Evolutionary conservation across 2,113 vertebrate genomes (phyloP), one percentile per base, ranked within the genome.

Genomic region (Scomber japonicus): DNA sequence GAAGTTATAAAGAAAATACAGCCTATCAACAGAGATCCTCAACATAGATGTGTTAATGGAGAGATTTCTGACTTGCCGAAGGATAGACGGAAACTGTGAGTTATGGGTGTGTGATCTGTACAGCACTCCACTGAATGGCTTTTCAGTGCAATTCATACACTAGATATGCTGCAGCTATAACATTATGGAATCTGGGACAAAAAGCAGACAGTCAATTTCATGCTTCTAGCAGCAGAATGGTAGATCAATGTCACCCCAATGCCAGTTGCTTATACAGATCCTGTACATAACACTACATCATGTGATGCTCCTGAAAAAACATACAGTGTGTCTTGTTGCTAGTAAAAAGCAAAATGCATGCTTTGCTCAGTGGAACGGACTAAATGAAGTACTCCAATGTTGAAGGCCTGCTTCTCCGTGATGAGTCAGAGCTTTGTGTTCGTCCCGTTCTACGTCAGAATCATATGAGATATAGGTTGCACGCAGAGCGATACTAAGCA

Each of bases 381-480:
- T 59, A 73, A 79, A 75, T 31, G 5, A 57, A 75, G 17, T 67
- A 69, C 71, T 86, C 48, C 78, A 85, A 61, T 15, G 21, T 51
- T 74, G 73, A 92, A 74, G 48, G 19, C 65, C 87, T 15, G 65
- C 61, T 19, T 89, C 40, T 50, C 30, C 61, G 54, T 70, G 81
- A 81, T 92, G 91, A 94, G 75, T 94, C 90, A 93, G 68, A 86
- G 71, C 82, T 84, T 66, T 76, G 71, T 89, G 75, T 75, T 88
- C 45, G 44, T 65, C 69, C 71, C 56, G 50, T 79, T 82, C 67
- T 82, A 83, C 73, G 24, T 93, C 91, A 92, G 71, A 88, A 82
- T 86, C 80, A 79, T 80, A 68, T 74, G 68, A 92, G 87, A 93
- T 92, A 78, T 90, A 89, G 90, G 90, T 90, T 62, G 44, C 76